Conservation (phyloP, 2,113 vertebrate species). For the Calypte anna region DNA sequence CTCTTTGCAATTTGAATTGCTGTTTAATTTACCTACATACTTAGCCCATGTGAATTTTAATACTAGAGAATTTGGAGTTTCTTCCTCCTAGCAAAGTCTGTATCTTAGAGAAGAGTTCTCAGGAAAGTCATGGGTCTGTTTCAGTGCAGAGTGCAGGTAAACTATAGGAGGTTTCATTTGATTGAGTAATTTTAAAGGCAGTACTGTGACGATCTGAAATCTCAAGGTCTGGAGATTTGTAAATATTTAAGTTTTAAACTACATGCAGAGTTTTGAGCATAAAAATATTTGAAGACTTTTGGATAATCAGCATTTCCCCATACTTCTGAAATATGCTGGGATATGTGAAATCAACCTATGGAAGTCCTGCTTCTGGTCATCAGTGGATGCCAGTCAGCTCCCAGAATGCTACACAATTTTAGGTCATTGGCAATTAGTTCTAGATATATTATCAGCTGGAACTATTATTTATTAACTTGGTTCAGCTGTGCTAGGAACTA, state of each 20-base stretch:
- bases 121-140: background rate
- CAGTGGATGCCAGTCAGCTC: background rate
- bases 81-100: accelerated
- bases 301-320: background rate
- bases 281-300: background rate
- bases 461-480: background rate
- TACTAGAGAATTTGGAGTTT: background rate
- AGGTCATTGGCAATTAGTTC: background rate
- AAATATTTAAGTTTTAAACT: background rate
- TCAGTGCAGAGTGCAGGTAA: background rate
- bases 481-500: background rate
- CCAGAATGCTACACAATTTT: background rate
- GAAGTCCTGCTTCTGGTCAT: background rate
- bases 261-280: background rate
- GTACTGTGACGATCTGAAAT: conserved; percentile 4
- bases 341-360: background rate
- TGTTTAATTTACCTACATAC: background rate
- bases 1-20: background rate
- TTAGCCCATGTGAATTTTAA: background rate
- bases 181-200: background rate
- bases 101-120: background rate
- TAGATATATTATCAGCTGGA: background rate
- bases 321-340: background rate
- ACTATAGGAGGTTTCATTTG: background rate
- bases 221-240: background rate